These are phyloP conservation scores for Canis aureus DNA, from an alignment of 2,113 vertebrate genomes.

Conservation along the genomic window DNA sequence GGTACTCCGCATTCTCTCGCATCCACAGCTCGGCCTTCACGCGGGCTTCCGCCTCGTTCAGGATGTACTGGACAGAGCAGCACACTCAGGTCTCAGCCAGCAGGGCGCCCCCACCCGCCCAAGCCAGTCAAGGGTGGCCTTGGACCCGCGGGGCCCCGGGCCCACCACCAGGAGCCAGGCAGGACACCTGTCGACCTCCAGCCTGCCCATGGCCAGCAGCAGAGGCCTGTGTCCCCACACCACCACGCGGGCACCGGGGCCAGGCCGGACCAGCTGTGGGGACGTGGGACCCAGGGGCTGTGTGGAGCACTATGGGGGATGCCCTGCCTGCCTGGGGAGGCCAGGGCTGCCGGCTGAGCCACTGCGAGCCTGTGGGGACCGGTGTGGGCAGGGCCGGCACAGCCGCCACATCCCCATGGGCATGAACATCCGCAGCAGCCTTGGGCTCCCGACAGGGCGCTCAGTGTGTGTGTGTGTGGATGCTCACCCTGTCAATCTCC, in stretches of 20 bases:
- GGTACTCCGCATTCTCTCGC: constrained; percentile 96
- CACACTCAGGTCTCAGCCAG: neutral
- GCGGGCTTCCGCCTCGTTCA: constrained; percentile 94
- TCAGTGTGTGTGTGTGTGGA: accelerated
- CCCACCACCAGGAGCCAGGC: neutral
- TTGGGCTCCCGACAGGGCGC: accelerated
- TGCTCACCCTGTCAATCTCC: constrained; percentile 96
- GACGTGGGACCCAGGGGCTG: neutral
- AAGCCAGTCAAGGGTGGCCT: accelerated
- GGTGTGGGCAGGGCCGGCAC: no score
- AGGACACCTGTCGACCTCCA: neutral
- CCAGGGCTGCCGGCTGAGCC: no score
- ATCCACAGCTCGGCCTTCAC: constrained; percentile 98
- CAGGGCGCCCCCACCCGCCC: accelerated
- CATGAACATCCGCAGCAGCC: no score
- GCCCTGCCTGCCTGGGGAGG: neutral
- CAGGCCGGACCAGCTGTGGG: neutral
- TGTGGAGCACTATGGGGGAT: neutral
- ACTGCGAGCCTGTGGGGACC: no score
- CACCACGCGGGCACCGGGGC: accelerated
- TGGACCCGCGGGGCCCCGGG: accelerated
- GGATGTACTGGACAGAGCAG: constrained; percentile 92
- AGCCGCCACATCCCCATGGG: no score
- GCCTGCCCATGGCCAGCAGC: neutral
- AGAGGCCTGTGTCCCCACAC: accelerated